phyloP scores from a whole-genome alignment of 2,113 vertebrate genomes.

The Willisornis vidua region DNA sequence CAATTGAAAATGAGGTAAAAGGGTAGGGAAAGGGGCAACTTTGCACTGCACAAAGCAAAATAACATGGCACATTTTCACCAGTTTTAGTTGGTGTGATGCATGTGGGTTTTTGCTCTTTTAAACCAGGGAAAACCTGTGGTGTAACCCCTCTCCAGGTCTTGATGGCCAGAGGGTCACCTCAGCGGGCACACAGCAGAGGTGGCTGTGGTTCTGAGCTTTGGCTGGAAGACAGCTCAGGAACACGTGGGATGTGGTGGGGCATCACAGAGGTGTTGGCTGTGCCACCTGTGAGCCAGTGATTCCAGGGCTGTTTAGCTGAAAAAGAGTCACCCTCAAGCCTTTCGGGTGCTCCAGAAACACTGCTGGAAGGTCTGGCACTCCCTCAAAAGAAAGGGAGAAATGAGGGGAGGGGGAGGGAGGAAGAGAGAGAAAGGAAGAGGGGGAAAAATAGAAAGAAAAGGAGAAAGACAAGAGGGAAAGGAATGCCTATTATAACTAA shows the following conservation, averaged over 20 bases:
- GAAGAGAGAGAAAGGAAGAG: neutral
- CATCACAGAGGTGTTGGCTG: neutral
- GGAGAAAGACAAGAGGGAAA: neutral
- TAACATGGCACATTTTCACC: neutral
- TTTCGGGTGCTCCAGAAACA: neutral
- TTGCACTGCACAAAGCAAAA: neutral
- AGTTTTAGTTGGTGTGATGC: neutral
- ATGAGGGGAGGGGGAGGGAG: too few species aligned
- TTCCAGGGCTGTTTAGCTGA: neutral
- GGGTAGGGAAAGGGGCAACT: accelerated
- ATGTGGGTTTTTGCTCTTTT: neutral
- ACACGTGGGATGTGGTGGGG: accelerated
- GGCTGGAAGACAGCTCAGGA: neutral
- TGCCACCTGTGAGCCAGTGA: neutral
- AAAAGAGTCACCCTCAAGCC: neutral
- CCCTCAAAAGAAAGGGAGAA: neutral
- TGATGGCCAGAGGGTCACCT: too few species aligned
- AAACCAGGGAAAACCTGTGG: neutral
- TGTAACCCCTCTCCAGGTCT: neutral
- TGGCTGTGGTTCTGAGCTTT: accelerated
- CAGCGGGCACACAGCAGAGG: accelerated
- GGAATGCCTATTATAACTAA: too few species aligned
- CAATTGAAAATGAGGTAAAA: neutral
- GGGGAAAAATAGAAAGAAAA: too few species aligned
- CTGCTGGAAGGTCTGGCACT: neutral